Conservation (phyloP, 2,888 invertebrate genomes). For the Antheraea yamamai region DNA sequence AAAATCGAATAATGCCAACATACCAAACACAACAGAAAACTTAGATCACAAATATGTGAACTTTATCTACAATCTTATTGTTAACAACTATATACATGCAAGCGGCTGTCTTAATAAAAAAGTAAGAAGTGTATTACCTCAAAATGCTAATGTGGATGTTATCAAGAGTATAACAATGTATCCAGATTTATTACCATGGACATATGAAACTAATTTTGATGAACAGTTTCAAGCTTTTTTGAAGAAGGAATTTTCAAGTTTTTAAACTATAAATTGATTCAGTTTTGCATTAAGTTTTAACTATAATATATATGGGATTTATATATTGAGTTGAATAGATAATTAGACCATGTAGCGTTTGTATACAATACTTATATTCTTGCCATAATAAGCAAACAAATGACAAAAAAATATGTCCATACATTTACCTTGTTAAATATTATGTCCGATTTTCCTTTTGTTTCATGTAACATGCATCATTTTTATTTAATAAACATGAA, state of each 20-base stretch:
- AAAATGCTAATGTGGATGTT: constrained; percentile 58
- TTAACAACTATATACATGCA: constrained; percentile 72
- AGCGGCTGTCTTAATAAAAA: constrained; percentile 74
- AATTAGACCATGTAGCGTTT: background rate
- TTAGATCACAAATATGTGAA: constrained; percentile 75
- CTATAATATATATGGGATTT: background rate
- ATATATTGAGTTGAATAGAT: background rate
- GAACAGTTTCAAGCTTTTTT: constrained; percentile 71
- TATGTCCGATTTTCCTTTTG: background rate
- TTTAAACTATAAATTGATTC: background rate
- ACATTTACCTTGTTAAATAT: no score
- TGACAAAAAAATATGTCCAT: background rate
- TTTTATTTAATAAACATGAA: no score
- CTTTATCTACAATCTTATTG: constrained; percentile 74
- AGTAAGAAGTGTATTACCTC: constrained; percentile 73
- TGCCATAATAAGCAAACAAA: background rate
- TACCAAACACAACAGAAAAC: constrained; percentile 67
- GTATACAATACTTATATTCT: background rate
- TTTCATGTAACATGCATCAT: background rate
- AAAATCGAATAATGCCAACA: constrained; percentile 54
- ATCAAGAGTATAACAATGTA: constrained; percentile 63
- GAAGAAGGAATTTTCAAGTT: constrained; percentile 35
- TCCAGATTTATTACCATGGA: constrained; percentile 76
- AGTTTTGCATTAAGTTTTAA: background rate
- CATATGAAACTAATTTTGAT: constrained; percentile 71